Evolutionary conservation across 64 coral and sea anemone species (phyloP), one percentile per base, ranked within the genome.

Genomic region (Porites lutea): DNA sequence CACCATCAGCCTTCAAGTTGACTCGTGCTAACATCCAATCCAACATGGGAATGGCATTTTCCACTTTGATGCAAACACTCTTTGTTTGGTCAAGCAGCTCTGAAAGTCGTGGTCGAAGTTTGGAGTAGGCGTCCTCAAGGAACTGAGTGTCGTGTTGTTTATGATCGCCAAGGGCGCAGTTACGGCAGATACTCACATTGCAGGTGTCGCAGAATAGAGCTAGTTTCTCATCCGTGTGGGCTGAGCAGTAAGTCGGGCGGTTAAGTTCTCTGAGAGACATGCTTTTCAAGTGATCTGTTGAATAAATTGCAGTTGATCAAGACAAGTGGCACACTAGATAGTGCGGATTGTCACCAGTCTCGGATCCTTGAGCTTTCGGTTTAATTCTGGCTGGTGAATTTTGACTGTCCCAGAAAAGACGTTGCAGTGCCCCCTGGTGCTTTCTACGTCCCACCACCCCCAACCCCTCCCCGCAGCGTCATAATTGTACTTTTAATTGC

Each of bases 231-330:
- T 59, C 53, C 4, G 60, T 13, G 43, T 94, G 93, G 51, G 73
- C 19, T 18, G 9, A 46, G 59, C 93, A 94, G 48, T 53, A 90
- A 37, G 64, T 66, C 2, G 93, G 93, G 1, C 93, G 87, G 59
- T 90, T 82, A 13, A 94, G 49, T 20, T 94, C 93, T 48, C 74
- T 94, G 8, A 94, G 22, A 14, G 93, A 90, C 73, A 94, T 86
- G 80, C 71, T 64, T 52, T 85, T 78, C 58, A 94, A 64, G 43
- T 82, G 67, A 43, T 90, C 93, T 94, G 54, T 23, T 19, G 27
- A 73, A 71, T 2, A 71, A 60, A 73, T 8, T 0, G 2, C 6
- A 9, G 6, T 27, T 46, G 1, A 2, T 37, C 27, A 37, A 37
- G 27, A 37, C 27, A 37, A 0, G 27, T 37, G 27, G 0, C 27